phyloP scores from a whole-genome alignment of 23 tunicate genomes.

The Ascidia mentula region DNA sequence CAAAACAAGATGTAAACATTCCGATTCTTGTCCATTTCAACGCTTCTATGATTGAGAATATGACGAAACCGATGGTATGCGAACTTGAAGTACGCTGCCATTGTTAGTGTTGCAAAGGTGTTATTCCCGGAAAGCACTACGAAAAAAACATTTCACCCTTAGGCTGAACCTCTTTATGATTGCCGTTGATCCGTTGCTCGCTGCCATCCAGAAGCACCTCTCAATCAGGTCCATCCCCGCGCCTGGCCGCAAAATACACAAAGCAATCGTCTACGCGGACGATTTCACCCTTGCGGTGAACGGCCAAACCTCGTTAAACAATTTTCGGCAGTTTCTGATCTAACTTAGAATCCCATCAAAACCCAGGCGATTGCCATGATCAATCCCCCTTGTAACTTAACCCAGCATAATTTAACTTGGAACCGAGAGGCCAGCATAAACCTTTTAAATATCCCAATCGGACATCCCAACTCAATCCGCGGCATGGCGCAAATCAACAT shows the following conservation, averaged over 20 bases:
- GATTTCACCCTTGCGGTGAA: too few species aligned
- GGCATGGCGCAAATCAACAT: too few species aligned
- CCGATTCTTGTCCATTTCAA: too few species aligned
- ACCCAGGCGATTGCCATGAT: neutral
- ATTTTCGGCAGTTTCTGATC: neutral
- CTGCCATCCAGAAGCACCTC: neutral
- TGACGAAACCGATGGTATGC: too few species aligned
- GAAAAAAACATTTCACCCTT: too few species aligned
- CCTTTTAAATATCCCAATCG: neutral
- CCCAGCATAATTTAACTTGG: neutral
- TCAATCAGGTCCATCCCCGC: neutral
- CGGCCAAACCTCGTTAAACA: neutral
- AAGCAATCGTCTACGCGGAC: conserved; percentile 6
- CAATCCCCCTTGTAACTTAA: neutral
- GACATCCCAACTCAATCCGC: neutral
- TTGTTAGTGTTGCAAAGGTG: too few species aligned
- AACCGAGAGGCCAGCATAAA: neutral
- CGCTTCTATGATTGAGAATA: too few species aligned
- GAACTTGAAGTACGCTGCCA: too few species aligned
- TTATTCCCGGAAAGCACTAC: too few species aligned
- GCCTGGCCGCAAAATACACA: neutral
- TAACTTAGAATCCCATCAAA: neutral
- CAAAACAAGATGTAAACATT: too few species aligned
- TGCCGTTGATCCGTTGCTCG: neutral
- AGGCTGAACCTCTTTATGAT: too few species aligned